These are phyloP conservation scores for Sakesphorus luctuosus DNA, from an alignment of 2,113 vertebrate genomes.

Conservation along the genomic window DNA sequence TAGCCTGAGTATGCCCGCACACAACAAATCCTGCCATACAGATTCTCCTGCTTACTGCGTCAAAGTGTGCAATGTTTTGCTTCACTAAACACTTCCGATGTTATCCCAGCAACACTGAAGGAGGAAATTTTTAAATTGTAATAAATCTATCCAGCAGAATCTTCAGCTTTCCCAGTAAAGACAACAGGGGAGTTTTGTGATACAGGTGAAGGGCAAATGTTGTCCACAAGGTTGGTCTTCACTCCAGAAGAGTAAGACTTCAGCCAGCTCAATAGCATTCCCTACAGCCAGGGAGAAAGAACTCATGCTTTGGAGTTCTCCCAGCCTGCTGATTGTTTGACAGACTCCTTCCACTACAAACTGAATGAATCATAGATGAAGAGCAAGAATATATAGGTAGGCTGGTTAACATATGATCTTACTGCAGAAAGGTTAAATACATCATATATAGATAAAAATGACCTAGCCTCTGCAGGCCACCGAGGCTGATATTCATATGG, in stretches of 20 bases:
- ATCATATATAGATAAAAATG: neutral
- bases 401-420: neutral
- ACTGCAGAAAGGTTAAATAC: neutral
- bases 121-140: neutral
- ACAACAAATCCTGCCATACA: accelerated
- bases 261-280: neutral
- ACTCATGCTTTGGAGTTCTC: neutral
- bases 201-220: neutral
- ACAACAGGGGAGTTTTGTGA: neutral
- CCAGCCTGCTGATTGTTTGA: accelerated
- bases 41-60: neutral
- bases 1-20: neutral
- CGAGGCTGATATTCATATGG: neutral
- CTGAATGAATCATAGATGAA: neutral
- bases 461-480: neutral
- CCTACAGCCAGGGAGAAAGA: neutral
- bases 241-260: neutral
- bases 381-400: neutral
- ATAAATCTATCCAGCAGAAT: neutral
- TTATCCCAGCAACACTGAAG: neutral
- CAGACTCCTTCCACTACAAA: neutral
- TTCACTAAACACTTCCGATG: neutral
- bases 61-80: neutral
- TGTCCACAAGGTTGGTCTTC: neutral
- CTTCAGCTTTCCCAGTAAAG: neutral